Base-by-base conservation (phyloP, 2,113 vertebrate species). In the Gadus macrocephalus region DNA sequence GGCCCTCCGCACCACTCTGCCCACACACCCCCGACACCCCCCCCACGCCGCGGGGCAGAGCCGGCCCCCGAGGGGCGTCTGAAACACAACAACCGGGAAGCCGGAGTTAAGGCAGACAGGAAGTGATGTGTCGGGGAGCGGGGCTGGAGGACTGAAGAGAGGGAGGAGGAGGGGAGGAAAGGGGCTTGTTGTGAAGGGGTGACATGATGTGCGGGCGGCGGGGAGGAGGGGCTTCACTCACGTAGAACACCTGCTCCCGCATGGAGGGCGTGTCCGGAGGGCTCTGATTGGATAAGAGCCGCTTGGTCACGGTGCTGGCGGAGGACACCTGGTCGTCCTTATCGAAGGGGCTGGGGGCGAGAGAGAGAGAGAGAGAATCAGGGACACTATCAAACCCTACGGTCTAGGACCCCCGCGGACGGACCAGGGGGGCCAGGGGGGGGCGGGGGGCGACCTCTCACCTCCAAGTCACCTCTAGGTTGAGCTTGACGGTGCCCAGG, bases 171-270 rank as follows among this genome's bases (percentile, higher is more conserved):
- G 8, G 42, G 8, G 8, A 49, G 8, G 42, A 8, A 9, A 49
- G 11, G 31, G 1, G 42, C 8, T 49, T 49, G 42, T 49, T 49
- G 42, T 49, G 8, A 25, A 25, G 42, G 8, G 8, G 42, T 9
- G 1, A 9, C 11, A 9, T 49, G 42, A 20, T 12, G 42, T 49
- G 42, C 8, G 8, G 12, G 42, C 11, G 8, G 42, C 42, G 11
- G 42, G 8, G 42, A 9, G 42, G 42, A 49, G 42, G 7, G 42
- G 7, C 2, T 27, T 49, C 72, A 94, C 97, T 98, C 90, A 99
- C 97, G 75, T 98, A 99, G 86, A 99, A 99, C 58, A 98, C 97
- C 88, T 99, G 97, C 77, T 99, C 97, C 64, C 97, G 92, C 90
- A 98, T 93, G 1, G 97, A 98, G 0, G 97, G 97, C 0, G 97